Base-by-base conservation (phyloP, 2,888 invertebrate genomes). In the Frankliniella intonsa region DNA sequence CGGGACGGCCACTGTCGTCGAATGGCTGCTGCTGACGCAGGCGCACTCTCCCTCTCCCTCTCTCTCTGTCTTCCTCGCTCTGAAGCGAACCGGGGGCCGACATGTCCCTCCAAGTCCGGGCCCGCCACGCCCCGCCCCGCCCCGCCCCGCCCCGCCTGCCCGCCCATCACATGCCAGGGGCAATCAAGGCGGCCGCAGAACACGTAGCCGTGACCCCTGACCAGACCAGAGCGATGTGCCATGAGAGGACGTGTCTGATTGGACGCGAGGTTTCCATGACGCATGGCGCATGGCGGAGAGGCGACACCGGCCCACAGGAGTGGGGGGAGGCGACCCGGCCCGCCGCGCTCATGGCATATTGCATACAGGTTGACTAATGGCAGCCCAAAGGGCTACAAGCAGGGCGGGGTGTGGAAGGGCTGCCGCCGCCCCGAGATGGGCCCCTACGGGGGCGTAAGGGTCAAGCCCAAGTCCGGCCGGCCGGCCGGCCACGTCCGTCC, bases 191-290 rank as follows among this genome's bases (percentile, higher is more conserved):
- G 5, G 38, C 38, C 38, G 38, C 38, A 38, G 38, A n/a, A n/a
- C 62, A 62, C 62, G 69, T 76, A 76, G 69, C 69, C 69, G 22
- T 76, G 69, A 76, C 69, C 69, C 69, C 69, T 76, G 69, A 76
- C 69, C 69, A 25, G 69, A 25, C 69, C 69, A 25, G 69, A 76
- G 69, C 69, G 69, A 76, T 25, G 69, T 22, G 62, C 62, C 62
- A 62, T n/a, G 62, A 25, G 69, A 76, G 69, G 69, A 76, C 69
- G 69, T 76, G 69, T 76, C 69, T 76, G 69, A 76, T 76, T 76
- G 69, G 69, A 12, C 69, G 69, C 22, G 25, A 76, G 69, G 69
- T 25, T 76, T 76, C 69, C 69, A 76, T 76, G 69, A 76, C 69
- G 69, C 69, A 62, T 62, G 62, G 38, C 38, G 5, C 5, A 62